Base-by-base conservation (phyloP, 1,140 invertebrate genomes). In the Triops longicaudatus region DNA sequence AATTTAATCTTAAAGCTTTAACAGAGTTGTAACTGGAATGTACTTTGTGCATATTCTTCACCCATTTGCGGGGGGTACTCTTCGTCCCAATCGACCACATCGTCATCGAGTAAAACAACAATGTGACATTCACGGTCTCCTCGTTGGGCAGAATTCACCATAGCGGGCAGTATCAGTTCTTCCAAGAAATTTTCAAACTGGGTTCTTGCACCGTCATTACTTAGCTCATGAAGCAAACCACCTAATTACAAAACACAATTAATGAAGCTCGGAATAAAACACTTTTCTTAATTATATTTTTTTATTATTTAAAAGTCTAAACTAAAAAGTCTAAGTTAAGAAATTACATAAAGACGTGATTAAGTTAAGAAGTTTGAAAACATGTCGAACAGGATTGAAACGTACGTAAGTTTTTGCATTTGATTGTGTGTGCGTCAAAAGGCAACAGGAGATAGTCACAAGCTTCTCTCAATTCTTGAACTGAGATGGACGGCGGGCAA, bases 11-110 rank as follows among this genome's bases (percentile, higher is more conserved):
- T n/a, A n/a, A n/a, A n/a, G n/a, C n/a, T n/a, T n/a, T n/a, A n/a
- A n/a, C n/a, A n/a, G n/a, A n/a, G n/a, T n/a, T n/a, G n/a, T 78
- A 42, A 26, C 11, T 73, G 22, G 10, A 71, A 84, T 86, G 86
- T 84, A 91, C 93, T 98, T 86, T 98, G 96, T 73, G 94, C 95
- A 85, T 98, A 96, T 86, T 98, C 97, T 84, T 99, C 97, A 28
- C 97, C 97, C 93, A 98, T 98, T 86, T 97, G 96, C 0, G 98
- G 98, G 0, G 98, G 97, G 85, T 97, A 98, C 82, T 99, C 94
- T 82, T 97, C 93, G 84, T 99, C 97, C 98, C 98, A 99, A 81
- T 99, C 98, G 22, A 99, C 95, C 14, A 94, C 88, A 86, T 98
- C 93, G 84, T 99, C 91, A 85, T 99, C 98, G 11, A 97, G 86